These are phyloP conservation scores for Cosmopolites sordidus DNA, from an alignment of 2,888 invertebrate genomes.

Conservation along the genomic window DNA sequence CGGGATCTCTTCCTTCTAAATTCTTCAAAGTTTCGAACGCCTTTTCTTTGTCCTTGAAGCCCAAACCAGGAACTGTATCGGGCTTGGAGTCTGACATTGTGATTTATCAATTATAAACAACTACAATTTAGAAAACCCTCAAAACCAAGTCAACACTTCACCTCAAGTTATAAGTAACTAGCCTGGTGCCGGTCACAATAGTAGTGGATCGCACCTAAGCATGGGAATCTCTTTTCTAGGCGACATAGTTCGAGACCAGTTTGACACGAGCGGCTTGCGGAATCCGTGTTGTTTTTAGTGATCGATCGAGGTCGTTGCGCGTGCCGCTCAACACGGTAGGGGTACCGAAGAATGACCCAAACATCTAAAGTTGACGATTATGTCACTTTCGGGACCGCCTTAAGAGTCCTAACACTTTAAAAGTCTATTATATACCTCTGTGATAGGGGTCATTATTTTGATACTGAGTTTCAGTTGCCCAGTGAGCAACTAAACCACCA, in stretches of 20 bases:
- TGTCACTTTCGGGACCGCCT: slow-evolving; percentile 10
- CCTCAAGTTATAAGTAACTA: not conserved
- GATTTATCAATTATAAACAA: no score
- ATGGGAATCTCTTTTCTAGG: slow-evolving; percentile 12
- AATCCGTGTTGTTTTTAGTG: not conserved
- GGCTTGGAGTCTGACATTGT: slow-evolving; percentile 43
- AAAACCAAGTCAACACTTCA: not conserved
- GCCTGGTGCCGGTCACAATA: not conserved
- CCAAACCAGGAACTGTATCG: slow-evolving; percentile 68
- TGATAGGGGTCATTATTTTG: no score
- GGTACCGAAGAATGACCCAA: slow-evolving; percentile 15
- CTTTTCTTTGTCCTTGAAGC: slow-evolving; percentile 74
- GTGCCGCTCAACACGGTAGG: slow-evolving; percentile 6
- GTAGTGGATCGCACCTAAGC: slow-evolving; percentile 4
- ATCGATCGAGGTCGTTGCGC: not conserved
- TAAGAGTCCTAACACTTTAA: slow-evolving; percentile 15
- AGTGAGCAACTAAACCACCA: no score
- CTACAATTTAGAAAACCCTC: not conserved
- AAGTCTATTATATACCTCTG: no score
- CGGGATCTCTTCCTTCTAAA: slow-evolving; percentile 69
- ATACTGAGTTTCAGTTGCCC: no score
- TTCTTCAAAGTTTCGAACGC: slow-evolving; percentile 64
- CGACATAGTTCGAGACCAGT: slow-evolving; percentile 3
- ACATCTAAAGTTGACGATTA: slow-evolving; percentile 15
- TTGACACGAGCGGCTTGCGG: slow-evolving; percentile 3